Percentiles rank a stretch among this genome's conserved stretches.
Conservation (phyloP, 2,888 invertebrate genomes). For the Acanthoscelides obtectus region DNA sequence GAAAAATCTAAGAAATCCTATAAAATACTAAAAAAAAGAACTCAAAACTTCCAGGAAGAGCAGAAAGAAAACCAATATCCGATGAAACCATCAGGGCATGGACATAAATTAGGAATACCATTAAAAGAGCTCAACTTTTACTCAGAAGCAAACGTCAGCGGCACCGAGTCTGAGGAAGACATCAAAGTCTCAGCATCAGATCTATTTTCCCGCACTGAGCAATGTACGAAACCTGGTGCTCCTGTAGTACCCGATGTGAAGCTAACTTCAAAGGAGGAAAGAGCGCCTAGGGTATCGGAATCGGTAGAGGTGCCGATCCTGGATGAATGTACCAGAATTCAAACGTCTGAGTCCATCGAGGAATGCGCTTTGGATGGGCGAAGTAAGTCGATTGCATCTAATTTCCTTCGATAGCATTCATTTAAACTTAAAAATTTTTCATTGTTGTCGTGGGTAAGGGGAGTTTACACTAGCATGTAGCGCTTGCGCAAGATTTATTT, state of each 20-base stretch:
- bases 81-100: background rate
- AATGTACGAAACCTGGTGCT: background rate
- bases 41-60: too few relatives aligned
- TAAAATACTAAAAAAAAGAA: too few relatives aligned
- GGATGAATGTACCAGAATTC: too few relatives aligned
- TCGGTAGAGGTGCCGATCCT: too few relatives aligned
- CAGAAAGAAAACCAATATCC: background rate
- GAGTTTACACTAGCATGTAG: too few relatives aligned
- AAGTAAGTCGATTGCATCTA: background rate
- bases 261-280: background rate
- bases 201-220: background rate
- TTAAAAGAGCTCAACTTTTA: background rate
- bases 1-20: too few relatives aligned
- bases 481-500: too few relatives aligned
- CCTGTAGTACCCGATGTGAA: background rate
- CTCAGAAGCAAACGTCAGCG: background rate
- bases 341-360: background rate
- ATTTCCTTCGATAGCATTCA: too few relatives aligned
- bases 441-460: too few relatives aligned
- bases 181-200: background rate
- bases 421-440: too few relatives aligned
- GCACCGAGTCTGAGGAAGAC: background rate
- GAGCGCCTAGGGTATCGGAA: too few relatives aligned
- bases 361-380: background rate
- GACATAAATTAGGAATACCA: background rate